Evolutionary conservation across 2,888 invertebrate genomes (phyloP).

Genomic region (Polietes domitor): DNA sequence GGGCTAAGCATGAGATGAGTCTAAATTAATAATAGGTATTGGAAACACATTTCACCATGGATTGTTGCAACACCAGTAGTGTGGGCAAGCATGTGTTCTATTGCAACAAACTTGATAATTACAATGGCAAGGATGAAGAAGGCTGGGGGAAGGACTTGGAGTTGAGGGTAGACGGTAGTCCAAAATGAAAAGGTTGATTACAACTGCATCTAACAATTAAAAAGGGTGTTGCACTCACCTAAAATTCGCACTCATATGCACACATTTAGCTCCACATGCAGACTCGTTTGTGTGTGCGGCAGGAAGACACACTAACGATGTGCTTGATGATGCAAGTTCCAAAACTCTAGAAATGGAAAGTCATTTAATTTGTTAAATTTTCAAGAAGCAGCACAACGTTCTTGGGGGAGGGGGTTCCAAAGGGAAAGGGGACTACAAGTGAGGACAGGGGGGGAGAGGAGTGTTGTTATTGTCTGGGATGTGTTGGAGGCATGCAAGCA

Average conservation of each 20-base stretch:
- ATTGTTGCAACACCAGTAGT: not conserved
- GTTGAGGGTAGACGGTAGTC: not conserved
- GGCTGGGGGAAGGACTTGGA: not conserved
- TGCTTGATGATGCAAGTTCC: slow-evolving; percentile 23
- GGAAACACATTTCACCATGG: slow-evolving; percentile 54
- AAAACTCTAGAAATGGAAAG: slow-evolving; percentile 76
- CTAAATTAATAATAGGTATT: slow-evolving; percentile 65
- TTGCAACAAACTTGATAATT: slow-evolving; percentile 63
- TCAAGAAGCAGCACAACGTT: slow-evolving; percentile 29
- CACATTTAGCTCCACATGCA: not conserved
- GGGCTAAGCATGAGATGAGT: slow-evolving; percentile 7
- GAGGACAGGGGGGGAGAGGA: not conserved
- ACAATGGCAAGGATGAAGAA: not conserved
- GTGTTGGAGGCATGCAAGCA: not conserved
- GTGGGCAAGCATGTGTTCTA: not conserved
- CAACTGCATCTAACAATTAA: slow-evolving; percentile 62
- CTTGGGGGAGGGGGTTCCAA: slow-evolving; percentile 17
- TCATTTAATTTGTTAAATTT: slow-evolving; percentile 81
- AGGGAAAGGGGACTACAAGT: no score
- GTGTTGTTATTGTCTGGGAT: not conserved
- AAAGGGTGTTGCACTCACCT: slow-evolving; percentile 56
- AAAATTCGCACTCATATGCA: not conserved
- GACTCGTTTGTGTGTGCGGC: not conserved
- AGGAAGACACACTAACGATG: not conserved
- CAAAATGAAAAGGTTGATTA: slow-evolving; percentile 61